Conservation (phyloP, 2,888 invertebrate species). For the Ischnus inquisitorius region DNA sequence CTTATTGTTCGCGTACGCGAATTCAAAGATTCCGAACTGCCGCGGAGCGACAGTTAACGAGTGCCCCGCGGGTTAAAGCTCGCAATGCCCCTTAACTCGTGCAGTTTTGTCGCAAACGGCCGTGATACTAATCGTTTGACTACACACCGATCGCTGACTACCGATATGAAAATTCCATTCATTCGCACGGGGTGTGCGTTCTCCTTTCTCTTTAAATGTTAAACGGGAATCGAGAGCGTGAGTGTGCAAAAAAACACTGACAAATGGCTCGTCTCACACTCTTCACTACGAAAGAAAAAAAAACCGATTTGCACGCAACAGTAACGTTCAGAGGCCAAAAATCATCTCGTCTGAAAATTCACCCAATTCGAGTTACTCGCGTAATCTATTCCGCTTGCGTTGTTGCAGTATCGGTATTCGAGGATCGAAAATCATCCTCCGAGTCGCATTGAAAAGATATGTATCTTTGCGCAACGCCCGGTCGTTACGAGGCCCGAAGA, state of each 20-base stretch:
- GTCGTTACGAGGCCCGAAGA: constrained; percentile 28
- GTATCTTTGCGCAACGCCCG: constrained; percentile 48
- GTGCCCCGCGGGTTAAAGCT: neutral
- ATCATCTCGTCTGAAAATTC: neutral
- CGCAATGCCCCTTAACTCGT: neutral
- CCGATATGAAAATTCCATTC: constrained; percentile 71
- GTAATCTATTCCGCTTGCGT: neutral
- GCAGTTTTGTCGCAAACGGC: constrained; percentile 23
- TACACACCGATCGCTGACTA: constrained; percentile 61
- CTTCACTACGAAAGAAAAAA: constrained; percentile 2
- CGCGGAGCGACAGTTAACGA: neutral
- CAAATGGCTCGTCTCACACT: neutral
- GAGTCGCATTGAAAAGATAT: neutral
- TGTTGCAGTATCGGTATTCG: neutral
- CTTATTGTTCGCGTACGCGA: neutral
- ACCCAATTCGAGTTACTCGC: neutral
- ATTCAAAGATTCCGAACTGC: neutral
- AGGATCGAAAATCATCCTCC: neutral
- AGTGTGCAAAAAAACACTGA: constrained; percentile 11
- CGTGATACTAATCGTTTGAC: constrained; percentile 53
- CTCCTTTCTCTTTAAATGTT: constrained; percentile 73
- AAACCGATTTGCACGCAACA: neutral
- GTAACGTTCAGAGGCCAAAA: neutral
- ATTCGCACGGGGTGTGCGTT: constrained; percentile 67
- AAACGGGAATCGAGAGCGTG: constrained; percentile 38